Percentiles rank a stretch among this genome's conserved stretches.
These are phyloP conservation scores for Cryptocephalus primarius DNA, from an alignment of 2,888 invertebrate genomes.

Conservation along the genomic window DNA sequence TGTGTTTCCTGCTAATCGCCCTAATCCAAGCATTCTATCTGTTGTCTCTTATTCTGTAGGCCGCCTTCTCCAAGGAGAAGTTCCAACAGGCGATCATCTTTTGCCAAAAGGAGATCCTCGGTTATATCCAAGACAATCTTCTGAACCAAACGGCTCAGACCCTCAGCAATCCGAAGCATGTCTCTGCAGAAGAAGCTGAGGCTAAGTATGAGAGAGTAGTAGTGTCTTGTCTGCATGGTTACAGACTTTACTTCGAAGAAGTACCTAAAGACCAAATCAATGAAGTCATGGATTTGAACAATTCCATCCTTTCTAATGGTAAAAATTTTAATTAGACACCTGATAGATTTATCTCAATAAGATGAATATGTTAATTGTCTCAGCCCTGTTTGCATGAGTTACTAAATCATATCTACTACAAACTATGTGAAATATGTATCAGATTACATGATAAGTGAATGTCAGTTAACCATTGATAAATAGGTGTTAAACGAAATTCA, in stretches of 20 bases:
- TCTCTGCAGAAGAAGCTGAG: constrained; percentile 54
- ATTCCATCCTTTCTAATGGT: constrained; percentile 31
- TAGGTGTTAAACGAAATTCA: too few species aligned
- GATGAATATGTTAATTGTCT: too few species aligned
- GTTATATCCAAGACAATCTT: constrained; percentile 61
- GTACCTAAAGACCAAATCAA: constrained; percentile 41
- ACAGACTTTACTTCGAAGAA: constrained; percentile 49
- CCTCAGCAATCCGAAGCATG: constrained; percentile 41
- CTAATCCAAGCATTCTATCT: too few species aligned
- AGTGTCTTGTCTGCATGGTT: constrained; percentile 53
- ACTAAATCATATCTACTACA: too few species aligned
- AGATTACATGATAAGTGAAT: too few species aligned
- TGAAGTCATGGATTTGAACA: constrained; percentile 38
- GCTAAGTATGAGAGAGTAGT: constrained; percentile 56
- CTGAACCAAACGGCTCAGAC: constrained; percentile 47
- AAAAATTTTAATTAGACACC: constrained; percentile 14
- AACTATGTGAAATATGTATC: too few species aligned
- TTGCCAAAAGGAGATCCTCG: constrained; percentile 71
- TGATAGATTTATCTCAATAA: too few species aligned
- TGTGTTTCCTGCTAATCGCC: too few species aligned
- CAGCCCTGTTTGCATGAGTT: too few species aligned
- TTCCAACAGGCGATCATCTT: constrained; percentile 67
- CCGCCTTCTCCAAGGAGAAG: constrained; percentile 70
- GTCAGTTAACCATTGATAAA: too few species aligned
- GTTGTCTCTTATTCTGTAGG: constrained; percentile 33